Conservation (phyloP, 1,140 invertebrate genomes). For the Tetramorium alpestre region DNA sequence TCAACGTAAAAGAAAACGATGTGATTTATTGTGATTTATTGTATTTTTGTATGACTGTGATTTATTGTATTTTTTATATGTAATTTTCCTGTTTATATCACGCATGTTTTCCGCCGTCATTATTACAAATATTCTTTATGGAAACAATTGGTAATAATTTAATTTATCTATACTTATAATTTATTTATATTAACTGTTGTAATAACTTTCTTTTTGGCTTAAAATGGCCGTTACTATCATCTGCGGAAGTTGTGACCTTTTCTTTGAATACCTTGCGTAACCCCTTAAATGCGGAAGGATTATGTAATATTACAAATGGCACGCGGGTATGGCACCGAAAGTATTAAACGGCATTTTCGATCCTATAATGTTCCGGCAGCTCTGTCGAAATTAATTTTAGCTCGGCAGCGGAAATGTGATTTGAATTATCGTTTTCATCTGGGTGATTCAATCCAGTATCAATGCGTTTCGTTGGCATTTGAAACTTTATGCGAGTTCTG, state of each 20-base stretch:
- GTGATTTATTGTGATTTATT: background rate
- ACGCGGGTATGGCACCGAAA: background rate
- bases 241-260: background rate
- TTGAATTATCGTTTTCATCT: conserved; percentile 36
- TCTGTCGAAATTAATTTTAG: conserved; percentile 68
- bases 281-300: background rate
- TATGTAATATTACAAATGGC: background rate
- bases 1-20: conserved; percentile 3
- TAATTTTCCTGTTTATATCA: background rate
- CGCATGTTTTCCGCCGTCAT: background rate
- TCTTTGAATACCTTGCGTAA: background rate
- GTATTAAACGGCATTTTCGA: conserved; percentile 1
- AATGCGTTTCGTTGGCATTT: background rate
- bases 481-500: background rate
- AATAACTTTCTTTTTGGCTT: background rate
- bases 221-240: background rate
- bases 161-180: background rate
- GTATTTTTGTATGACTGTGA: background rate
- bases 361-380: conserved; percentile 46
- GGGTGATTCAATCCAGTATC: conserved; percentile 21
- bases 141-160: conserved; percentile 6
- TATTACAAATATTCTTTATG: background rate
- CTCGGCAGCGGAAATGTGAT: conserved; percentile 43
- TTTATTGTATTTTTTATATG: background rate
- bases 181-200: background rate